Conservation (phyloP, 1,140 invertebrate species). For the Drusus annulatus region DNA sequence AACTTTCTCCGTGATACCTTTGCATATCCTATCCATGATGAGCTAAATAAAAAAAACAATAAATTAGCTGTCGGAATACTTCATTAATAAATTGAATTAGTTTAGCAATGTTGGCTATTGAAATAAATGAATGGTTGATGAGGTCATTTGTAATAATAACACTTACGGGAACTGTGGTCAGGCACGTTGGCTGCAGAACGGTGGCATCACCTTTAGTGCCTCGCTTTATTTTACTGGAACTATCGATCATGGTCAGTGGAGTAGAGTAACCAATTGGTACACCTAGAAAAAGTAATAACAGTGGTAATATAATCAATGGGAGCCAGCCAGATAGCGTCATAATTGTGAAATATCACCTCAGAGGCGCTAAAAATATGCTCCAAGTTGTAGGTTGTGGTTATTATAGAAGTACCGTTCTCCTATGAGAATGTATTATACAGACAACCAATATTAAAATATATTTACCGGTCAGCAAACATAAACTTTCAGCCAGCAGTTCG, state of each 20-base stretch:
- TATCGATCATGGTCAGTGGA: slow-evolving; percentile 94
- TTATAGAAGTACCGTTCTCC: too few relatives aligned
- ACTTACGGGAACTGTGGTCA: slow-evolving; percentile 94
- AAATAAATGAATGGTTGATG: too few relatives aligned
- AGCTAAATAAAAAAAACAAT: slow-evolving; percentile 74
- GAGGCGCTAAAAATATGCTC: too few relatives aligned
- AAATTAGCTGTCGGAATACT: neutral
- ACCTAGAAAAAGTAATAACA: slow-evolving; percentile 75
- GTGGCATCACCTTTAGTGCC: slow-evolving; percentile 93
- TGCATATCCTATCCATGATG: slow-evolving; percentile 96
- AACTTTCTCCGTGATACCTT: slow-evolving; percentile 94
- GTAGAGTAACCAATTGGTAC: slow-evolving; percentile 98
- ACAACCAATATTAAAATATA: neutral
- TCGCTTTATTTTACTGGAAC: slow-evolving; percentile 95
- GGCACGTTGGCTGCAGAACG: slow-evolving; percentile 91
- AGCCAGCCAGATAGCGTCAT: too few relatives aligned
- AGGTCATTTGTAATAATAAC: slow-evolving; percentile 3
- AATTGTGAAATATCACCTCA: too few relatives aligned
- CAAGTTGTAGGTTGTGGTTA: too few relatives aligned
- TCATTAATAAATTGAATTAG: too few relatives aligned
- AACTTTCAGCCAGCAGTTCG: slow-evolving; percentile 88
- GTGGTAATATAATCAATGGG: too few relatives aligned
- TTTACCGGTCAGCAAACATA: slow-evolving; percentile 77
- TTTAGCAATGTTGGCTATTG: too few relatives aligned
- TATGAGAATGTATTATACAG: too few relatives aligned